These are phyloP conservation scores for Hypocryptadius cinnamomeus DNA, from an alignment of 2,113 vertebrate genomes.

Conservation along the genomic window DNA sequence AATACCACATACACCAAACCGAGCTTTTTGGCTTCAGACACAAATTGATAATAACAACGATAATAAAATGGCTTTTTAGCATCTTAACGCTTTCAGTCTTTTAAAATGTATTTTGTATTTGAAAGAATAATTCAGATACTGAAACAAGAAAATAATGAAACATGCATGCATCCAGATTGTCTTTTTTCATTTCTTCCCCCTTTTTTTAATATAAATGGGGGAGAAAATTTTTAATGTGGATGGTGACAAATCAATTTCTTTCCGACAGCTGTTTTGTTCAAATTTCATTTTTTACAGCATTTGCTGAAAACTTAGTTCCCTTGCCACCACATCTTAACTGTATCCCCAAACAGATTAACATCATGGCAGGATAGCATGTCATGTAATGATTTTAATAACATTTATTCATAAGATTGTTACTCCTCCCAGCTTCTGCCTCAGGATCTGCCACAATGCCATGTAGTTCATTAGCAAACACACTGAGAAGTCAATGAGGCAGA, in stretches of 20 bases:
- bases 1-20: not conserved
- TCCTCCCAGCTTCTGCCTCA: constrained; percentile 28
- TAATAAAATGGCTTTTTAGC: not conserved
- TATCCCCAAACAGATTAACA: not conserved
- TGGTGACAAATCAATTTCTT: not conserved
- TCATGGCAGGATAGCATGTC: not conserved
- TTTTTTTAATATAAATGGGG: not conserved
- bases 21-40: not conserved
- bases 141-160: not conserved
- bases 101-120: not conserved
- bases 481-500: constrained; percentile 41
- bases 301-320: not conserved
- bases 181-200: not conserved
- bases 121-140: not conserved
- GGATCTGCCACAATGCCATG: not conserved
- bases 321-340: not conserved
- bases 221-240: not conserved
- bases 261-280: not conserved
- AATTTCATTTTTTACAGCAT: not conserved
- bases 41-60: not conserved
- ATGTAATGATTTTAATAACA: constrained; percentile 34
- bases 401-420: constrained; percentile 27
- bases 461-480: constrained; percentile 18
- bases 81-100: not conserved
- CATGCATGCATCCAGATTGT: not conserved